A percentile compares a stretch with the other conserved stretches of the same genome.
phyloP scores from a whole-genome alignment of 2,113 vertebrate species.

The Enhydra lutris region DNA sequence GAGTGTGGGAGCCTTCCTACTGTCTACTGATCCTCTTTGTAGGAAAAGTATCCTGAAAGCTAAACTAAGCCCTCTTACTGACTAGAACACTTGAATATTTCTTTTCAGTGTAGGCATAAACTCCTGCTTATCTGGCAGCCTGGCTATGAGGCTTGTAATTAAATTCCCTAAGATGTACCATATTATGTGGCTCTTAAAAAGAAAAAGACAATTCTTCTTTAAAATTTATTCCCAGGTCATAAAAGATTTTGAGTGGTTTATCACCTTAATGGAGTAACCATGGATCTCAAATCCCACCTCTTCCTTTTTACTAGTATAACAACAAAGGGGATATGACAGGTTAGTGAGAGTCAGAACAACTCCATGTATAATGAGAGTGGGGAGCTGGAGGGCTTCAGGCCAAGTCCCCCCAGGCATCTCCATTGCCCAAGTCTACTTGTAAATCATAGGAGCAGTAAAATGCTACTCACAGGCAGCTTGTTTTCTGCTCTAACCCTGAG shows the following conservation, averaged over 20 bases:
- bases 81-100: background rate
- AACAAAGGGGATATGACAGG: background rate
- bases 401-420: background rate
- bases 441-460: background rate
- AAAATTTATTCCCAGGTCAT: background rate
- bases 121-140: background rate
- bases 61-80: background rate
- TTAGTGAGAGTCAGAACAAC: background rate
- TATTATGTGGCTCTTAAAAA: background rate
- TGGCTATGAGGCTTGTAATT: background rate
- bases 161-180: background rate
- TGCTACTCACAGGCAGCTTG: background rate
- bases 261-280: background rate
- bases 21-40: background rate
- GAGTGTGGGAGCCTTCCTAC: background rate
- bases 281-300: background rate
- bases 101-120: background rate
- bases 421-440: background rate
- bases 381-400: background rate
- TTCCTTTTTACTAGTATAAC: background rate
- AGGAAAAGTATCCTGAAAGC: background rate
- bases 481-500: background rate
- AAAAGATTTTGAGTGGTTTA: background rate
- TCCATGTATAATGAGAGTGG: background rate
- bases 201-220: background rate